A percentile compares a stretch with the other conserved stretches of the same genome.
Evolutionary conservation across 2,797 vertebrate species (phyloP).

Genomic region (Cirrhinus mrigala): DNA sequence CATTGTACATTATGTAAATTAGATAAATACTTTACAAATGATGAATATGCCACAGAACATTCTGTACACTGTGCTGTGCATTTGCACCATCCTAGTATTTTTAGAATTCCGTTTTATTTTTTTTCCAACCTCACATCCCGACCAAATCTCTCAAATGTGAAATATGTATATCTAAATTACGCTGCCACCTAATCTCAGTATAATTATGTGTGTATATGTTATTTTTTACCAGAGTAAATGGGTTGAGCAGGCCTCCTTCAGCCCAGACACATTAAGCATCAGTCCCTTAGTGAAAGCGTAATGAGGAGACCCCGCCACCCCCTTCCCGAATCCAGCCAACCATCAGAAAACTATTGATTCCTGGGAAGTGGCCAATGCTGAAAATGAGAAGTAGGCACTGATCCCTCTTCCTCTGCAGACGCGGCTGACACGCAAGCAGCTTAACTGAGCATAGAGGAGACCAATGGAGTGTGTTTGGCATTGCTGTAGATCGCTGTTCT

Average conservation of each 20-base stretch:
- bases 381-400: slow-evolving; percentile 26
- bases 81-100: background rate
- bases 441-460: slow-evolving; percentile 41
- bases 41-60: background rate
- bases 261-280: slow-evolving; percentile 17
- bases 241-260: background rate
- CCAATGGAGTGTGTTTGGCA: slow-evolving; percentile 38
- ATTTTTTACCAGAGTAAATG: slow-evolving; percentile 14
- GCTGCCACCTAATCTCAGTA: background rate
- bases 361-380: slow-evolving; percentile 5
- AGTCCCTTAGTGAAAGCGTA: background rate
- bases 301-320: background rate
- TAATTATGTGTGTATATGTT: background rate
- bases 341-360: slow-evolving; percentile 37
- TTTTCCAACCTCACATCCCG: background rate
- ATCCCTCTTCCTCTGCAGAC: slow-evolving; percentile 31
- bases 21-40: background rate
- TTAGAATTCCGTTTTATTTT: background rate
- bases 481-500: slow-evolving; percentile 32
- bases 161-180: background rate
- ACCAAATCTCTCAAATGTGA: background rate
- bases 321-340: slow-evolving; percentile 17
- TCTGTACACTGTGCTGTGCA: background rate
- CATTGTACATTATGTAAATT: background rate
- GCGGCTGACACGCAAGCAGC: slow-evolving; percentile 17